Evolutionary conservation across 2,797 vertebrate species (phyloP).

Genomic region (Sarcoramphus papa): DNA sequence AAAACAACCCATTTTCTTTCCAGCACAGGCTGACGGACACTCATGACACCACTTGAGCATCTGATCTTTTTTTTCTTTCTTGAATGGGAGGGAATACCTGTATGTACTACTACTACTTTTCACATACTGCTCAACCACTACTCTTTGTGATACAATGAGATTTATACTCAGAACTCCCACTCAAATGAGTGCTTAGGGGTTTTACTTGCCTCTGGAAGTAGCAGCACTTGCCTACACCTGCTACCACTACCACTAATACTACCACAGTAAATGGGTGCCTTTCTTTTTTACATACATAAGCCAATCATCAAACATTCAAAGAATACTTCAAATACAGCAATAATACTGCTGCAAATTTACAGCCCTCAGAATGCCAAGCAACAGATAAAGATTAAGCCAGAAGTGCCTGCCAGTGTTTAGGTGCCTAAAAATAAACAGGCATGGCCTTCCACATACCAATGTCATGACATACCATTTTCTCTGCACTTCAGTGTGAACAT

Average conservation of each 20-base stretch:
- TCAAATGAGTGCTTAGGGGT: neutral
- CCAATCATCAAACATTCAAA: neutral
- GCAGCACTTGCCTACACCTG: neutral
- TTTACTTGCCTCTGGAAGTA: neutral
- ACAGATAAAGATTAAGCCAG: conserved; percentile 61
- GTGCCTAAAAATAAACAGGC: conserved; percentile 59
- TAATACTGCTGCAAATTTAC: conserved; percentile 1
- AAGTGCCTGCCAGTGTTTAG: conserved; percentile 45
- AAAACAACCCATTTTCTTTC: neutral
- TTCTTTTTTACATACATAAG: neutral
- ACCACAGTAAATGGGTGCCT: neutral
- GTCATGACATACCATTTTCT: conserved; percentile 26
- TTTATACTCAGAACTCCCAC: neutral
- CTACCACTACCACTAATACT: neutral
- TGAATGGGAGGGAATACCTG: neutral
- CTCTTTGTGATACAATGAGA: neutral
- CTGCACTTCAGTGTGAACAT: conserved; percentile 5
- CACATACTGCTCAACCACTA: neutral
- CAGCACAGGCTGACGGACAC: neutral
- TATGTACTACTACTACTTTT: neutral
- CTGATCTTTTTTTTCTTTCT: neutral
- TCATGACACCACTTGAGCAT: neutral
- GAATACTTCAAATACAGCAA: conserved; percentile 27
- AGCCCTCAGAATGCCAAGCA: conserved; percentile 33
- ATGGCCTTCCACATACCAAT: conserved; percentile 30